A percentile compares a stretch with the other conserved stretches of the same genome.
phyloP scores from a whole-genome alignment of 2,113 vertebrate species.

The Ascaphus truei region DNA sequence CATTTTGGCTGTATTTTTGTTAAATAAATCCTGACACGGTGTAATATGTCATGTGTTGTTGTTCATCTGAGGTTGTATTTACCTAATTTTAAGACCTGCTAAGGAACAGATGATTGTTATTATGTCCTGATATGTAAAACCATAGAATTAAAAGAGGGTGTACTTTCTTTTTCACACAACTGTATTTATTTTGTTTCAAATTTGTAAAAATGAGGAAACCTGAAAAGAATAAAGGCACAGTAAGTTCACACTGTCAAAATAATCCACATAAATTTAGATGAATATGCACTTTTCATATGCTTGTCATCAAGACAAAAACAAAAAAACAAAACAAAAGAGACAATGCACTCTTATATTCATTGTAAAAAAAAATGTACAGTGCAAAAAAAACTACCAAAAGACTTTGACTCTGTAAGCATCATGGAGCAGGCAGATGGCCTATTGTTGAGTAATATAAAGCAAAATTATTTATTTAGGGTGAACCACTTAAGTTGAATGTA shows the following conservation, averaged over 20 bases:
- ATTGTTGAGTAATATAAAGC: background rate
- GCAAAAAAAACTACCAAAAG: background rate
- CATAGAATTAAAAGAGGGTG: too few relatives aligned
- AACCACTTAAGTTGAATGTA: background rate
- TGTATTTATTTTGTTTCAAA: background rate
- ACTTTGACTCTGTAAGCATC: background rate
- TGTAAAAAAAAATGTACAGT: background rate
- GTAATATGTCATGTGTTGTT: too few relatives aligned
- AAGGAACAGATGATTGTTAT: too few relatives aligned
- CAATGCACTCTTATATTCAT: background rate
- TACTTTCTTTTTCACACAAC: too few relatives aligned
- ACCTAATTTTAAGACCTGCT: too few relatives aligned
- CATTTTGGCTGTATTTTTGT: too few relatives aligned
- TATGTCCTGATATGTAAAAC: too few relatives aligned
- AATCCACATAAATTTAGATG: background rate
- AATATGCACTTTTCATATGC: background rate
- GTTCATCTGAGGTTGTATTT: too few relatives aligned
- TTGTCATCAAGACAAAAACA: background rate
- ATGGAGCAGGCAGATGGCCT: constrained; percentile 4
- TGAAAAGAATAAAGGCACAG: background rate
- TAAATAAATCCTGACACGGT: too few relatives aligned
- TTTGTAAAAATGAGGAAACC: background rate
- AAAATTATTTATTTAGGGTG: constrained; percentile 1
- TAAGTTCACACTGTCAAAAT: background rate
- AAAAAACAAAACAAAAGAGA: background rate